A percentile compares a stretch with the other conserved stretches of the same genome.
phyloP scores from a whole-genome alignment of 1,140 invertebrate genomes.

The Lucilia sericata region DNA sequence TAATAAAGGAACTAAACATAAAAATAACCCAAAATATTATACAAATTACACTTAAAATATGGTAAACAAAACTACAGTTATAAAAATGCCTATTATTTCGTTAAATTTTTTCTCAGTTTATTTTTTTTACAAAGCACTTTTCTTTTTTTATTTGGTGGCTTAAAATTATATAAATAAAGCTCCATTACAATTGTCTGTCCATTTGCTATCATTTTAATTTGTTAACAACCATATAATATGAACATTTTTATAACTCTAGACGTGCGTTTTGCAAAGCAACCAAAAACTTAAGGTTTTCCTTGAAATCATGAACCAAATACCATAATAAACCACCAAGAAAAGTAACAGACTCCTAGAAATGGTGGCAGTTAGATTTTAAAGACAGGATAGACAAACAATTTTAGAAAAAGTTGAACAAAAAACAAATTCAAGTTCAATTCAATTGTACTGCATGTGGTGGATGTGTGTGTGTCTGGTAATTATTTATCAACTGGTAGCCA shows the following conservation, averaged over 20 bases:
- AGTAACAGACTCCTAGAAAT: neutral
- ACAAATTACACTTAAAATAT: too few relatives aligned
- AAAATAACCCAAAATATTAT: neutral
- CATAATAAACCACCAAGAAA: neutral
- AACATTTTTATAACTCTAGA: neutral
- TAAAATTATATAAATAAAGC: conserved; percentile 11
- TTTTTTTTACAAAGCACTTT: neutral
- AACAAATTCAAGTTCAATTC: conserved; percentile 18
- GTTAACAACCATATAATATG: conserved; percentile 23
- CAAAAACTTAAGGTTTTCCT: conserved; percentile 16
- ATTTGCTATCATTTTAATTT: neutral
- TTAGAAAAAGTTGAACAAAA: neutral
- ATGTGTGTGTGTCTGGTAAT: neutral
- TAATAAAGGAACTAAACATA: neutral
- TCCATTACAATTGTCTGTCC: neutral
- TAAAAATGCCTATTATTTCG: too few relatives aligned
- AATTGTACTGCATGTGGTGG: neutral
- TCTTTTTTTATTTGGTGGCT: neutral
- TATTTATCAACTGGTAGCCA: conserved; percentile 37
- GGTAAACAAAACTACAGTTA: too few relatives aligned
- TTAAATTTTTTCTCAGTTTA: neutral
- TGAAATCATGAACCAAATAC: neutral
- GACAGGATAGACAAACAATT: conserved; percentile 7
- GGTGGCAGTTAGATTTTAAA: neutral
- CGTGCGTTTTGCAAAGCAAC: neutral